Conservation (phyloP, 2,797 vertebrate genomes). For the Lophura swinhoii region DNA sequence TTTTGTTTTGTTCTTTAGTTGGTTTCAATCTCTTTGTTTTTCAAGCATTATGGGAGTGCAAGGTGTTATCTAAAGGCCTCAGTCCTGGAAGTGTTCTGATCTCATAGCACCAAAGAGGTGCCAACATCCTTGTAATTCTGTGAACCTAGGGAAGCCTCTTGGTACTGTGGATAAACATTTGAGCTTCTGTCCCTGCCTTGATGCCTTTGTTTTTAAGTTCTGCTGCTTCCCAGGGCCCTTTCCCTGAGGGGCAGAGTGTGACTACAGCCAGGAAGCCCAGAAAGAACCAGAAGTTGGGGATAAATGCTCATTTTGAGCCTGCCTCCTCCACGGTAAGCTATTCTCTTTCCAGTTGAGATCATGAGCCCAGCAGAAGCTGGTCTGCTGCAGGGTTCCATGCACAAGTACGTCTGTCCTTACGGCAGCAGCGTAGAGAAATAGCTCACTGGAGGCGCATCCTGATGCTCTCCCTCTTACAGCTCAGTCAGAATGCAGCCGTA, state of each 20-base stretch:
- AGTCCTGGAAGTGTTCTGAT: not conserved
- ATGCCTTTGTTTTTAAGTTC: not conserved
- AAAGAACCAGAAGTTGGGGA: not conserved
- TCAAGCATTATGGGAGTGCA: accelerated
- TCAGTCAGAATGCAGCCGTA: no score
- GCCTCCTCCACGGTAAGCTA: not conserved
- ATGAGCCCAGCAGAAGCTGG: not conserved
- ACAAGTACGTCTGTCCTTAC: not conserved
- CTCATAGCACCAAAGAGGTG: not conserved
- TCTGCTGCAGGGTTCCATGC: not conserved
- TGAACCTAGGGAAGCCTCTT: not conserved
- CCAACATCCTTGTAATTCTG: not conserved
- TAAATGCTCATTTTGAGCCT: not conserved
- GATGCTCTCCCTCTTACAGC: not conserved
- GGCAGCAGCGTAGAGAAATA: not conserved
- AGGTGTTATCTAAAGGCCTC: not conserved
- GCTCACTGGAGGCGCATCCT: not conserved
- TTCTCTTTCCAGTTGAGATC: not conserved
- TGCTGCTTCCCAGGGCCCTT: not conserved
- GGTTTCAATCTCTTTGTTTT: not conserved
- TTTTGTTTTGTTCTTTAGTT: not conserved
- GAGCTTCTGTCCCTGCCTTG: not conserved
- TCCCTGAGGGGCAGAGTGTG: not conserved
- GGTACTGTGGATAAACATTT: not conserved
- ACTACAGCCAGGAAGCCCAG: no score